Conservation (phyloP, 2,113 vertebrate species). For the Plecotus auritus region DNA sequence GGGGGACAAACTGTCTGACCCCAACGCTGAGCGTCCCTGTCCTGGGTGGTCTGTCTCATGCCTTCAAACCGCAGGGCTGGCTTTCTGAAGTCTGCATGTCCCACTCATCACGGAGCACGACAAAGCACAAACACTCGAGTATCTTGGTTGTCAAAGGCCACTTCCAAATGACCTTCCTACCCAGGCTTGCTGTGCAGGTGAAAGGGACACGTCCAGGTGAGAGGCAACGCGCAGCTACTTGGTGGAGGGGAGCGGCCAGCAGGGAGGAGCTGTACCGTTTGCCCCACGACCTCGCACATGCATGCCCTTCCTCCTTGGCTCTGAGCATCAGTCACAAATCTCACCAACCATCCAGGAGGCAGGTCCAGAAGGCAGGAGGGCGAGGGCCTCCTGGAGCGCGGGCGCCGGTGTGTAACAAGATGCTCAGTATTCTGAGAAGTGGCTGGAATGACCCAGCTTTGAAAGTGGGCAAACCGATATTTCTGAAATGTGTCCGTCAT, state of each 20-base stretch:
- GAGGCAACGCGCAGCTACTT: constrained; percentile 31
- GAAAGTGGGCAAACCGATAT: neutral
- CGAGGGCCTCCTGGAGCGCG: neutral
- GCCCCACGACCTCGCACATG: neutral
- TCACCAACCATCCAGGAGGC: neutral
- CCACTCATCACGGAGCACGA: neutral
- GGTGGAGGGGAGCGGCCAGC: neutral
- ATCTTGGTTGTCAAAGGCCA: neutral
- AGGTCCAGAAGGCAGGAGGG: neutral
- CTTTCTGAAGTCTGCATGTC: neutral
- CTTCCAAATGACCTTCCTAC: neutral
- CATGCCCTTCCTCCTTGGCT: neutral
- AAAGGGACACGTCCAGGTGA: neutral
- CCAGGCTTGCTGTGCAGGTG: constrained; percentile 47
- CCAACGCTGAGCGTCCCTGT: neutral
- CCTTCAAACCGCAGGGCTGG: neutral
- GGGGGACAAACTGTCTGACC: neutral
- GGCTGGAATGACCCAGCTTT: neutral
- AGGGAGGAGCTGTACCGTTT: neutral
- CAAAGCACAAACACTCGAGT: neutral
- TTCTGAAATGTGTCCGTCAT: neutral
- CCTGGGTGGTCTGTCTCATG: neutral
- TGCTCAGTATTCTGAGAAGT: neutral
- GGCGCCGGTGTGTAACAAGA: neutral
- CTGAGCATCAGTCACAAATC: neutral